phyloP scores from a whole-genome alignment of 2,888 invertebrate genomes.

The Monoplex corrugatus region DNA sequence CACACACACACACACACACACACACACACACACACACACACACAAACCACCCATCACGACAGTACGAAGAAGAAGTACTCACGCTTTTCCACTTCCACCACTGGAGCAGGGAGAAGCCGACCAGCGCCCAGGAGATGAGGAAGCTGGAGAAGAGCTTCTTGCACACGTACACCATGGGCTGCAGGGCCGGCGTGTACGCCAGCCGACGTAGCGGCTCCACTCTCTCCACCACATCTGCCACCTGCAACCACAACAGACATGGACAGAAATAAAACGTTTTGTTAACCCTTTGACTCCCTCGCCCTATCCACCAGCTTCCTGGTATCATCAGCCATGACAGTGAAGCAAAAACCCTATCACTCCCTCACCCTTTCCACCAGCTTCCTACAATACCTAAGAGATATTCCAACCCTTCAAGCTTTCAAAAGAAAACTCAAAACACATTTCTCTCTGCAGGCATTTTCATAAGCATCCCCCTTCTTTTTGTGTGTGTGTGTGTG shows the following conservation, averaged over 20 bases:
- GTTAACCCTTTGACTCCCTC: too few species aligned
- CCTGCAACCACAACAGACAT: neutral
- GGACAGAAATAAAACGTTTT: neutral
- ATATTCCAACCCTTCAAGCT: too few species aligned
- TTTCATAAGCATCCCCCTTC: neutral
- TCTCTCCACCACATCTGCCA: constrained; percentile 47
- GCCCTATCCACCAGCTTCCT: too few species aligned
- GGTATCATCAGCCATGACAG: too few species aligned
- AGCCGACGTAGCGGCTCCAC: constrained; percentile 51
- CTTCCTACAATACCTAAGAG: too few species aligned
- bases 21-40: too few species aligned
- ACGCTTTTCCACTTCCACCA: constrained; percentile 69
- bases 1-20: too few species aligned
- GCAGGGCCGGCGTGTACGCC: constrained; percentile 46
- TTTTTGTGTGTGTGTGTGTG: neutral
- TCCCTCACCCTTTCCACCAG: too few species aligned
- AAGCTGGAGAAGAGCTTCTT: constrained; percentile 70
- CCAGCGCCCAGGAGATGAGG: constrained; percentile 75
- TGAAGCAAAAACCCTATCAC: too few species aligned
- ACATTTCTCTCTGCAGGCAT: too few species aligned
- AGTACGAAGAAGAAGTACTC: constrained; percentile 56
- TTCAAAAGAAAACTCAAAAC: too few species aligned
- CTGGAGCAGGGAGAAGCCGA: constrained; percentile 75
- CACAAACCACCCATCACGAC: too few species aligned
- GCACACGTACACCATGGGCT: constrained; percentile 65